Evolutionary conservation across 2,113 vertebrate genomes (phyloP).

Genomic region (Rousettus leschenaultii): DNA sequence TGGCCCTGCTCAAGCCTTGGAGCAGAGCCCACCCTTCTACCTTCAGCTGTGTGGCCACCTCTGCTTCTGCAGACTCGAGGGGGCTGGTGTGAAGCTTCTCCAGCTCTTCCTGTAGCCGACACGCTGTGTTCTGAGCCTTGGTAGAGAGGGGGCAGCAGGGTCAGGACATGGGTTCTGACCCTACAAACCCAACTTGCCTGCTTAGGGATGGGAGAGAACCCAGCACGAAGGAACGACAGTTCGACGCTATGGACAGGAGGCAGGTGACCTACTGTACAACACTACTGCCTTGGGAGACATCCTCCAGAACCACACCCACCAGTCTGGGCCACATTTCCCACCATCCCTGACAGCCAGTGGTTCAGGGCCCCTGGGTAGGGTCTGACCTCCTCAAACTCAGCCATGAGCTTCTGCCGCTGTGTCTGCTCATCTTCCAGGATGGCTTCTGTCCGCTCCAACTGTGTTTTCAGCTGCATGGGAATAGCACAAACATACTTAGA

Average conservation of each 20-base stretch:
- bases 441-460: constrained; percentile 83
- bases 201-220: too few species aligned
- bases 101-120: constrained; percentile 88
- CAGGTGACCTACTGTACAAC: not conserved
- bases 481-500: not conserved
- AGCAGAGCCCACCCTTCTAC: constrained; percentile 69
- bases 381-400: constrained; percentile 89
- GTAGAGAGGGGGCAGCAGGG: not conserved
- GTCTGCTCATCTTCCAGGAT: constrained; percentile 82
- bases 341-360: not conserved
- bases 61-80: constrained; percentile 73
- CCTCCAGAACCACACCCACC: not conserved
- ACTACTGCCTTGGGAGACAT: not conserved
- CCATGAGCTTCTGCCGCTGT: constrained; percentile 82
- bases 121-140: constrained; percentile 85
- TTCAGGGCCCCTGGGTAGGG: not conserved
- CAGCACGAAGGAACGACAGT: not conserved
- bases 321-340: not conserved
- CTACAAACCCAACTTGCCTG: rapidly evolving
- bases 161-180: not conserved
- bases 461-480: constrained; percentile 81
- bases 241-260: not conserved
- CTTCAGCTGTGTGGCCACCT: constrained; percentile 88
- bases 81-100: constrained; percentile 86
- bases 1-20: not conserved